Percentiles rank a stretch among this genome's conserved stretches.
Conservation (phyloP, 2,888 invertebrate genomes). For the Drosophila leonis region DNA sequence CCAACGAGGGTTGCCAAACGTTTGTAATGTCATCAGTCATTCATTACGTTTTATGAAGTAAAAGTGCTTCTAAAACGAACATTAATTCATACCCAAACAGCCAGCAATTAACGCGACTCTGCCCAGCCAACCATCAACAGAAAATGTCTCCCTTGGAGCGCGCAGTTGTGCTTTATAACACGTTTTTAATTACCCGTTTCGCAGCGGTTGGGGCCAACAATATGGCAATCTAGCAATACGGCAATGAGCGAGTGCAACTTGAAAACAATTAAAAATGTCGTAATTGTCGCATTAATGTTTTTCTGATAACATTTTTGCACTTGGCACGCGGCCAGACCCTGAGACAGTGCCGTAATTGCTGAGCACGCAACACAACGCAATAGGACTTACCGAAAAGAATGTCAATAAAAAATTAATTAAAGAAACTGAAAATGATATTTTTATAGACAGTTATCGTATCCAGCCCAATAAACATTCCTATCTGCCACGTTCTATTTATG, state of each 20-base stretch:
- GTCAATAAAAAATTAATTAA: conserved; percentile 74
- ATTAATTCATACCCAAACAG: conserved; percentile 57
- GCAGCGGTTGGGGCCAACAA: conserved; percentile 44
- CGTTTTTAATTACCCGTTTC: conserved; percentile 79
- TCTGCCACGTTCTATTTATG: conserved; percentile 25
- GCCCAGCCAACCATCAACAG: background rate
- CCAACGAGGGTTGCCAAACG: conserved; percentile 29
- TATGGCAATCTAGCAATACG: conserved; percentile 52
- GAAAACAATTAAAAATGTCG: conserved; percentile 81
- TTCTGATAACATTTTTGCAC: conserved; percentile 77
- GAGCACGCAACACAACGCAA: conserved; percentile 60
- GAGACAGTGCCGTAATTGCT: conserved; percentile 47
- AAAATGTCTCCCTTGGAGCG: conserved; percentile 1
- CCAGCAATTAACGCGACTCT: conserved; percentile 65
- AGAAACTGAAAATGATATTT: conserved; percentile 54
- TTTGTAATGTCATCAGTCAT: conserved; percentile 74
- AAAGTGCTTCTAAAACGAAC: conserved; percentile 56
- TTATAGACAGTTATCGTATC: conserved; percentile 57
- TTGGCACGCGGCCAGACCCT: conserved; percentile 53
- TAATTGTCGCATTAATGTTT: conserved; percentile 81
- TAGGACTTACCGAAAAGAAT: conserved; percentile 43
- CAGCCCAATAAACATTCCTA: background rate
- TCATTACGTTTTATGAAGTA: conserved; percentile 69
- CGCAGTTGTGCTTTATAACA: conserved; percentile 66
- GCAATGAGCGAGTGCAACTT: conserved; percentile 64